A percentile compares a stretch with the other conserved stretches of the same genome.
These are phyloP conservation scores for Apaloderma vittatum DNA, from an alignment of 2,113 vertebrate species.

Conservation along the genomic window DNA sequence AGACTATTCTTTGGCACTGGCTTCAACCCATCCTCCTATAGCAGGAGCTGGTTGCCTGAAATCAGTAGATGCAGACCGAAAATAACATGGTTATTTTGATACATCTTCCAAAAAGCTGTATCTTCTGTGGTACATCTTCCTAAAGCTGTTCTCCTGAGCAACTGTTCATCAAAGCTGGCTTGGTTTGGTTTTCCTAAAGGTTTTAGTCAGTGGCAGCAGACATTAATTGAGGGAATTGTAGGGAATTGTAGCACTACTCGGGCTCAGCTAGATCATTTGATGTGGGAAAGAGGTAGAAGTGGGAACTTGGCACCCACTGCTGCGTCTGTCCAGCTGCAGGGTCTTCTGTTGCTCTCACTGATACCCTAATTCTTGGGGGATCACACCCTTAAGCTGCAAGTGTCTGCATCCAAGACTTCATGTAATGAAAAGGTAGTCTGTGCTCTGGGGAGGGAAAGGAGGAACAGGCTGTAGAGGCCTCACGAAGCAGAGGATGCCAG, in stretches of 20 bases:
- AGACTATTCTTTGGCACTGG: not conserved
- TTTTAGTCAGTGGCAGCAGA: not conserved
- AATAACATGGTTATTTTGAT: not conserved
- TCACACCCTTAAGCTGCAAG: not conserved
- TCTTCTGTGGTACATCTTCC: not conserved
- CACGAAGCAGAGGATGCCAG: not conserved
- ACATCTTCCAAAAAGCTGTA: not conserved
- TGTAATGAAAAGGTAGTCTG: not conserved
- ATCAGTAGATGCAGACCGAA: not conserved
- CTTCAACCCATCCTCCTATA: not conserved
- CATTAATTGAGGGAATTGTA: not conserved
- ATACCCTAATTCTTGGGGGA: not conserved
- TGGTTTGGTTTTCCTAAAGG: not conserved
- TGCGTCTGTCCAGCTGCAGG: not conserved
- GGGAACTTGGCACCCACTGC: not conserved
- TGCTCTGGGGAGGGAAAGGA: not conserved
- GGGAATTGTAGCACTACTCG: not conserved
- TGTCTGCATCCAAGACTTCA: not conserved
- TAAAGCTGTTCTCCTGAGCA: not conserved
- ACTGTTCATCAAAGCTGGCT: not conserved
- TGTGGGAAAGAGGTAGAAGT: not conserved
- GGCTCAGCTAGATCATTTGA: not conserved
- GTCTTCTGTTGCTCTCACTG: not conserved
- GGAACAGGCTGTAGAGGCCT: not conserved
- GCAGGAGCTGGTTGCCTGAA: not conserved